Conservation (phyloP, 2,113 vertebrate genomes). For the Cariama cristata region DNA sequence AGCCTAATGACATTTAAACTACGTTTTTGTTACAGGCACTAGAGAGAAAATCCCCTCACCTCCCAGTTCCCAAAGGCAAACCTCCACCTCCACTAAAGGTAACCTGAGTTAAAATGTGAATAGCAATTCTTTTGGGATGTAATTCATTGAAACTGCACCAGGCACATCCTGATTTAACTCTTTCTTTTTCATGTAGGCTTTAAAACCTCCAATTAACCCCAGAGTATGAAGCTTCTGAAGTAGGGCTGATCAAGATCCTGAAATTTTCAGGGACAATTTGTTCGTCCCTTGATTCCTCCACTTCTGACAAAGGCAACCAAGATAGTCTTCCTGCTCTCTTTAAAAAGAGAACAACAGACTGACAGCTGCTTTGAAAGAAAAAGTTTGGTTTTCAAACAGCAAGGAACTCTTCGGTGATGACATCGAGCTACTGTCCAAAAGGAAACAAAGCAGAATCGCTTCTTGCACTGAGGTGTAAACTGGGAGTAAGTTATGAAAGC, state of each 20-base stretch:
- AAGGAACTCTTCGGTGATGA: background rate
- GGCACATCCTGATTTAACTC: background rate
- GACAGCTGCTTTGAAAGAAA: background rate
- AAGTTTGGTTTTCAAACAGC: background rate
- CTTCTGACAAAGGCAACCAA: background rate
- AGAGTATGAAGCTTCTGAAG: constrained; percentile 3
- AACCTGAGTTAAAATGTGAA: accelerated
- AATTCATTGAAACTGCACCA: background rate
- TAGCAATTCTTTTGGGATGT: accelerated
- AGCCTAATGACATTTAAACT: background rate
- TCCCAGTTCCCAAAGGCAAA: background rate
- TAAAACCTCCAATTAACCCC: constrained; percentile 47
- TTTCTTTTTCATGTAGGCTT: background rate
- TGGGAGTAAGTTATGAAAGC: background rate
- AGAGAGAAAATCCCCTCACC: background rate
- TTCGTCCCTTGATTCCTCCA: background rate
- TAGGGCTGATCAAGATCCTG: background rate
- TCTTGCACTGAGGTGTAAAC: background rate
- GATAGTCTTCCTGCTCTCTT: background rate
- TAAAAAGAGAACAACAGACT: background rate
- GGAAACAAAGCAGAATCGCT: background rate
- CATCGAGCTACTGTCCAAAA: background rate
- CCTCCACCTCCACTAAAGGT: constrained; percentile 46
- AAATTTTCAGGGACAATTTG: background rate
- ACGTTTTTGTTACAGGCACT: background rate